Evolutionary conservation across 2,797 vertebrate genomes (phyloP).

Genomic region (Sciaenops ocellatus): DNA sequence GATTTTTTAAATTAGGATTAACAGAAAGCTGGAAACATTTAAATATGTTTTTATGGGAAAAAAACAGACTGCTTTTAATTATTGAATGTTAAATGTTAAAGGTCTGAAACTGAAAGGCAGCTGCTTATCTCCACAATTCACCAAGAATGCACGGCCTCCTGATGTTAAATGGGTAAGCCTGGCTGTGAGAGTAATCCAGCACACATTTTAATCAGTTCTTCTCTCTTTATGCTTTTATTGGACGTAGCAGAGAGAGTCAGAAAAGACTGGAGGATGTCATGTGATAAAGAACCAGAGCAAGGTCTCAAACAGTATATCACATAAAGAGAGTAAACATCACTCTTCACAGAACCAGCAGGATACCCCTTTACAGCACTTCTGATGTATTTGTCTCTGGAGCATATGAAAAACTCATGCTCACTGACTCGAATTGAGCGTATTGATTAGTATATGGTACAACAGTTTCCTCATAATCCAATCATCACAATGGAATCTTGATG

Average conservation of each 20-base stretch:
- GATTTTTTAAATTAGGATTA: slow-evolving; percentile 56
- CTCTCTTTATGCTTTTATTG: slow-evolving; percentile 8
- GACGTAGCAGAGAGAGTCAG: background rate
- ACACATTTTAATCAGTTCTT: slow-evolving; percentile 31
- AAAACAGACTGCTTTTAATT: slow-evolving; percentile 34
- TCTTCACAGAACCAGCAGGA: slow-evolving; percentile 21
- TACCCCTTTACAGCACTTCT: slow-evolving; percentile 21
- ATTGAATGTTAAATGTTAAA: slow-evolving; percentile 42
- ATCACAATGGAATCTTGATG: background rate
- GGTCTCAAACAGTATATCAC: slow-evolving; percentile 15
- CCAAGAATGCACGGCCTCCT: background rate
- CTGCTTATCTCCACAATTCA: slow-evolving; percentile 47
- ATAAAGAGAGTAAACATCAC: slow-evolving; percentile 23
- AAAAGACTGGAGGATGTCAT: background rate
- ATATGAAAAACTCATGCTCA: slow-evolving; percentile 16
- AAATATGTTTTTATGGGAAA: slow-evolving; percentile 20
- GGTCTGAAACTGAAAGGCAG: slow-evolving; percentile 34
- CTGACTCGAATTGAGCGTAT: slow-evolving; percentile 36
- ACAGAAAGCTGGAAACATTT: slow-evolving; percentile 26
- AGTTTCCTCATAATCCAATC: slow-evolving; percentile 59
- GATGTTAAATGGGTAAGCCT: slow-evolving; percentile 32
- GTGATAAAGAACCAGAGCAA: slow-evolving; percentile 20
- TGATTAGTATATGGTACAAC: slow-evolving; percentile 37
- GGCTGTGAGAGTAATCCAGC: slow-evolving; percentile 20
- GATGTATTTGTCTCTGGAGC: slow-evolving; percentile 12